These are phyloP conservation scores for Hystrix cristata DNA, from an alignment of 2,113 vertebrate genomes.

Conservation along the genomic window DNA sequence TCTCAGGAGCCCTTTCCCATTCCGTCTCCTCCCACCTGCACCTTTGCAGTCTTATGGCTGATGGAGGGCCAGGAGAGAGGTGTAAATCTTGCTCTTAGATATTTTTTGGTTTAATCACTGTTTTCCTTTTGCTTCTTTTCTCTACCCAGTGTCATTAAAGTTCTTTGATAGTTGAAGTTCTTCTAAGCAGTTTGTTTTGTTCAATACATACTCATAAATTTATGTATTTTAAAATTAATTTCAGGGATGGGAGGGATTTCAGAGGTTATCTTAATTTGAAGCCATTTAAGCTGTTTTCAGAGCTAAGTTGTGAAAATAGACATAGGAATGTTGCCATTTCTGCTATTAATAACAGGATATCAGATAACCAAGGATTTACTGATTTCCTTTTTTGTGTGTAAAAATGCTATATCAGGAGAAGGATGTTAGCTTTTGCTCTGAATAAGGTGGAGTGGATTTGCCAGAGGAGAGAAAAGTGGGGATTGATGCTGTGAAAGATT, in stretches of 20 bases:
- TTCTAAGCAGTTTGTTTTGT: not conserved
- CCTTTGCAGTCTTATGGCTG: not conserved
- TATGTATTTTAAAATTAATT: conserved; percentile 35
- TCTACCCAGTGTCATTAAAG: not conserved
- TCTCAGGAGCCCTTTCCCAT: not conserved
- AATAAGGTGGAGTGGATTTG: not conserved
- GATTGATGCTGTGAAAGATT: not conserved
- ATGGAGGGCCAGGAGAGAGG: not conserved
- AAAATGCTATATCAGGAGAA: not conserved
- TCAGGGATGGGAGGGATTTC: not conserved
- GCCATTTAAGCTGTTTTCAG: not conserved
- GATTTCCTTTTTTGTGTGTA: not conserved
- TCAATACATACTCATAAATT: not conserved
- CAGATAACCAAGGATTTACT: not conserved
- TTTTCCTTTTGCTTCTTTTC: not conserved
- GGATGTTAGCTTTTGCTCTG: not conserved
- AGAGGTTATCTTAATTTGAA: not conserved
- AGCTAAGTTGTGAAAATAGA: not conserved
- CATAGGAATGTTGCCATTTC: not conserved
- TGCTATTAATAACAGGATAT: not conserved
- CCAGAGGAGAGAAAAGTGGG: not conserved
- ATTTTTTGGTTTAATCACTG: not conserved
- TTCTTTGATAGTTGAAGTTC: conserved; percentile 1
- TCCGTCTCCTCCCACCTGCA: not conserved
- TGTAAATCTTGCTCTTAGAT: not conserved